A percentile compares a stretch with the other conserved stretches of the same genome.
phyloP scores from a whole-genome alignment of 2,797 vertebrate species.

The Kryptopterus vitreolus region DNA sequence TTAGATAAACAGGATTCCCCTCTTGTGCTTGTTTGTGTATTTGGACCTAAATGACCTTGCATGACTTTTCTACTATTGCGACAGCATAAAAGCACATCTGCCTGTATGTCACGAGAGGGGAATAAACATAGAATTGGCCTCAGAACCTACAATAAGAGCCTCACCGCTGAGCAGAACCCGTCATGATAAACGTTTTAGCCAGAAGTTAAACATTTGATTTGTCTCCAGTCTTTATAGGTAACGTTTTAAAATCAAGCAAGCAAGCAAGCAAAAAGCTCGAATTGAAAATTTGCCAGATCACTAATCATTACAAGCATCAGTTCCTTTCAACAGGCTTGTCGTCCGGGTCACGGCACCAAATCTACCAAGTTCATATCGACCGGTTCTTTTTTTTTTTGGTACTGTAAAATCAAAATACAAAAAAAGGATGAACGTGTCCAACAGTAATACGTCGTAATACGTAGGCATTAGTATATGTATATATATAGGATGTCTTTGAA shows the following conservation, averaged over 20 bases:
- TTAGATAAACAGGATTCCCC: neutral
- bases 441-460: conserved; percentile 13
- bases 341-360: neutral
- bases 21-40: neutral
- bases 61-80: neutral
- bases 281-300: neutral
- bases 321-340: neutral
- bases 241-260: neutral
- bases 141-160: neutral
- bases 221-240: neutral
- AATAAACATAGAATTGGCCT: neutral
- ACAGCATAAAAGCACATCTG: neutral
- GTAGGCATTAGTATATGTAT: conserved; percentile 3
- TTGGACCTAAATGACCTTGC: neutral
- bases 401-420: neutral
- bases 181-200: too few species aligned
- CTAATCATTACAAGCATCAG: neutral
- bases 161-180: neutral
- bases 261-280: neutral
- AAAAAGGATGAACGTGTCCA: neutral
- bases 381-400: neutral
- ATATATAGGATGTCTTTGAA: conserved; percentile 16
- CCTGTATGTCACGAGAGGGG: neutral
- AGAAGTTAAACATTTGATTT: neutral
- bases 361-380: too few species aligned